Base-by-base conservation (phyloP, 2,113 vertebrate genomes). In the Illadopsis cleaveri region DNA sequence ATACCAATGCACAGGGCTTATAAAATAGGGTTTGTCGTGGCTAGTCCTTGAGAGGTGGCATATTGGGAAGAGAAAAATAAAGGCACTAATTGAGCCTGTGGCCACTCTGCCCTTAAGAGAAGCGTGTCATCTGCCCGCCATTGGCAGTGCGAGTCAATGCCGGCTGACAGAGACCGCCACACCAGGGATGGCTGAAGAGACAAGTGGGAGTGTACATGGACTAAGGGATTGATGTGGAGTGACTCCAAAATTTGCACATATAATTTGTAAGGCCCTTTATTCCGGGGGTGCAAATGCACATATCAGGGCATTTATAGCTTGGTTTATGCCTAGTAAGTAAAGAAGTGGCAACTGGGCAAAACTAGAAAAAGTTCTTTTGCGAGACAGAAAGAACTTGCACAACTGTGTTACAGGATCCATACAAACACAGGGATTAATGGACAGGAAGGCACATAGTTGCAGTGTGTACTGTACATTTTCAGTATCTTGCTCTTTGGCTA, bases 51-150 rank as follows among this genome's bases (percentile, higher is more conserved):
- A 93, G 83, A 93, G 80, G 70, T 14, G 5, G 82, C 93, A 91
- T 96, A 87, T 61, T 95, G 90, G 60, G 71, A 81, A 85, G 85
- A 84, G 64, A 64, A 83, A 90, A 94, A 86, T n/a, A 87, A 82
- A 89, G 17, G 45, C 58, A 66, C 82, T 83, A 82, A 90, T 38
- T 78, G 69, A 92, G 56, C 42, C 70, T 22, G 48, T 3, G 33
- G 75, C 31, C 40, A 33, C 72, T 73, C 31, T 87, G 15, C 50
- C 66, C 45, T 54, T 15, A 17, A 15, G 50, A 94, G 85, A 89
- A 89, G 47, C 0, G 0, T 50, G 44, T 69, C 57, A 13, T 64
- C 53, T 89, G 66, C 79, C 72, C 2, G n/a, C 40, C 51, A 15
- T 1, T 83, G 79, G 50, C 15, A 64, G n/a, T 8, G 44, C 6